Conservation (phyloP, 2,797 vertebrate species). For the Ciconia nigra region DNA sequence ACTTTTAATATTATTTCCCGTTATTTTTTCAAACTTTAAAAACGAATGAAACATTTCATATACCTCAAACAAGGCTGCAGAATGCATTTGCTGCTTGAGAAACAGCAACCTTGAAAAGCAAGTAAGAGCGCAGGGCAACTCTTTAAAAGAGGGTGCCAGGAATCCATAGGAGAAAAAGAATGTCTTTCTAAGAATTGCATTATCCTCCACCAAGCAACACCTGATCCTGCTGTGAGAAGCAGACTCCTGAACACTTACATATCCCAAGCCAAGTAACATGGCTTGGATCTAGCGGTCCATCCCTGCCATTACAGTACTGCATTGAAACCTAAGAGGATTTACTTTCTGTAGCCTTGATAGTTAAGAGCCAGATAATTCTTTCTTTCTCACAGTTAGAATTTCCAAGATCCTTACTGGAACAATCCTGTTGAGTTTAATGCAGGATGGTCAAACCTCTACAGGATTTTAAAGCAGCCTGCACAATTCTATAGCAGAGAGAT, state of each 20-base stretch:
- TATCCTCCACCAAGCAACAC: background rate
- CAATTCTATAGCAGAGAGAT: background rate
- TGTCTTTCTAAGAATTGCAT: background rate
- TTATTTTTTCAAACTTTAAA: background rate
- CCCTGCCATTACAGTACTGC: background rate
- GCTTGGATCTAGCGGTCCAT: background rate
- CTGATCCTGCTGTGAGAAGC: background rate
- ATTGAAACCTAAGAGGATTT: background rate
- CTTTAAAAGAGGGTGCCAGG: background rate
- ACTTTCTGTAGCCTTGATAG: background rate
- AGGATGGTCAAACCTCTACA: background rate
- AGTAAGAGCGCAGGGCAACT: background rate
- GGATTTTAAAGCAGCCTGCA: background rate
- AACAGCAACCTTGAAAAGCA: background rate
- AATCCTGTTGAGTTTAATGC: background rate
- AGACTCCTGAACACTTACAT: background rate
- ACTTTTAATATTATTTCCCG: background rate
- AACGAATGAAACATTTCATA: background rate
- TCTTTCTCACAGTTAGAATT: background rate
- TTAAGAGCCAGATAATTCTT: background rate
- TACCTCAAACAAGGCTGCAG: background rate
- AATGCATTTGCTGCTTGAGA: background rate
- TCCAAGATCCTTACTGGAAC: background rate
- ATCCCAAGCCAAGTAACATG: background rate
- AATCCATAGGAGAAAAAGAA: background rate